Conservation (phyloP, 1,140 invertebrate genomes). For the Ylistrum balloti region DNA sequence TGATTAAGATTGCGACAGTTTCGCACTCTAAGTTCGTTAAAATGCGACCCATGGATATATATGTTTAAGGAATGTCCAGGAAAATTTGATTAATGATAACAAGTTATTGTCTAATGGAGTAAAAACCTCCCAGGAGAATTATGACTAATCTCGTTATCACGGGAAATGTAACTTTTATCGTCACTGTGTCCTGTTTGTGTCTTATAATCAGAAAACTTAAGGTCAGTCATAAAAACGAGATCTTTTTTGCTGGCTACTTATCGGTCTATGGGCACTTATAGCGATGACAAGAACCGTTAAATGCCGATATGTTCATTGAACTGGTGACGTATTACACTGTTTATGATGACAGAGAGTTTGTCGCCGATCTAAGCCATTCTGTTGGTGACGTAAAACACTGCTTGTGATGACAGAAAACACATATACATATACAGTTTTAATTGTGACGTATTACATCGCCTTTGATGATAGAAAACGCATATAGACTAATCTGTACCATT, state of each 20-base stretch:
- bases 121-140: background rate
- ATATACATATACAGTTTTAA: no score
- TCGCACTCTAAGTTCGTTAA: background rate
- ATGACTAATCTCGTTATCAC: conserved; percentile 10
- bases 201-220: conserved; percentile 11
- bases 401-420: no score
- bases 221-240: conserved; percentile 28
- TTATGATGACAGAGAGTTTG: no score
- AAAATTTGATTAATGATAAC: conserved; percentile 40
- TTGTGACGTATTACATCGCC: no score
- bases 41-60: background rate
- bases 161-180: conserved; percentile 3
- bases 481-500: no score
- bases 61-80: background rate
- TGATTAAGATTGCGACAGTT: background rate
- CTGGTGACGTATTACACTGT: no score
- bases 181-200: background rate
- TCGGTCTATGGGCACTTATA: background rate
- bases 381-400: no score
- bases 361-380: no score
- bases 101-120: conserved; percentile 32
- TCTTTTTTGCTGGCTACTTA: background rate
- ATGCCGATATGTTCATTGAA: no score
- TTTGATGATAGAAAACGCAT: no score
- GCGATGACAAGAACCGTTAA: no score